phyloP scores from a whole-genome alignment of 2,113 vertebrate species.

The Alligator sinensis region DNA sequence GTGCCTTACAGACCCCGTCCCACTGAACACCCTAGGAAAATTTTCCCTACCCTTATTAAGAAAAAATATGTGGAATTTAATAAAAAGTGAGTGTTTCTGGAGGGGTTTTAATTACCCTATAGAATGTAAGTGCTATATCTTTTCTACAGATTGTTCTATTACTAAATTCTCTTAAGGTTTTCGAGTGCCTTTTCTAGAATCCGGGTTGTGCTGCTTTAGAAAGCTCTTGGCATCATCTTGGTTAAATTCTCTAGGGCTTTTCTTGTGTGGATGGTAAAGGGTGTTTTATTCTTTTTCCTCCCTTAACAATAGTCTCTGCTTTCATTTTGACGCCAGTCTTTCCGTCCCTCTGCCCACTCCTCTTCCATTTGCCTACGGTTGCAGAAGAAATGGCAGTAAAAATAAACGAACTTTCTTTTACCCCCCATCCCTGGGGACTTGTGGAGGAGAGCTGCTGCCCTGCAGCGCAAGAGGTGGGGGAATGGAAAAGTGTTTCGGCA shows the following conservation, averaged over 20 bases:
- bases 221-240: neutral
- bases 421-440: neutral
- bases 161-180: neutral
- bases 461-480: no score
- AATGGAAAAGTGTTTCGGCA: neutral
- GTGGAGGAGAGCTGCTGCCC: constrained; percentile 5
- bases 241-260: neutral
- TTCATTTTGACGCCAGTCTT: constrained; percentile 39
- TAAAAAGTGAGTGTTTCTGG: neutral
- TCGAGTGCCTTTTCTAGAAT: accelerated
- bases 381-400: constrained; percentile 53
- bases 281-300: constrained; percentile 5
- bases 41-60: neutral
- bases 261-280: neutral
- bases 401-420: constrained; percentile 62
- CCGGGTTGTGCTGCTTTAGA: neutral
- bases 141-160: neutral
- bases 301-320: constrained; percentile 17
- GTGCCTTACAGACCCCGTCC: neutral
- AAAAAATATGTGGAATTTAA: neutral
- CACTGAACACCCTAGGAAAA: neutral
- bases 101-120: neutral
- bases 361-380: constrained; percentile 53
- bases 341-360: constrained; percentile 55
- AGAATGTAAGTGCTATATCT: neutral